Percentiles rank a stretch among this genome's conserved stretches.
Evolutionary conservation across 2,888 invertebrate genomes (phyloP).

Genomic region (Kryphioiulus occultus): DNA sequence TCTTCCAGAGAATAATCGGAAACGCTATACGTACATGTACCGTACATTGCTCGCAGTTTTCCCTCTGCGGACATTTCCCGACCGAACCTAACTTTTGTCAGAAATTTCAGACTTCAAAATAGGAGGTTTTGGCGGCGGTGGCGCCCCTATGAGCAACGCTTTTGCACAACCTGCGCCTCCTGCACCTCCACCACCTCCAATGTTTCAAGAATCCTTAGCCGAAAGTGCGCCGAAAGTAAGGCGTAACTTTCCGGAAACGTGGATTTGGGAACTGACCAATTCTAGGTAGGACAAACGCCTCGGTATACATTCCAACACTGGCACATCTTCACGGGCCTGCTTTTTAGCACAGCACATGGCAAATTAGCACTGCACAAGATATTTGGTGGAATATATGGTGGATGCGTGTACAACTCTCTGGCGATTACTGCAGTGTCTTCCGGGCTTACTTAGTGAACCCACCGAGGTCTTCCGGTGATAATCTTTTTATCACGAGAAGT

Average conservation of each 20-base stretch:
- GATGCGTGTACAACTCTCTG: too few relatives aligned
- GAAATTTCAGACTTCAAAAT: conserved; percentile 16
- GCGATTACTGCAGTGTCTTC: not conserved
- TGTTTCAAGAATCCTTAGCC: not conserved
- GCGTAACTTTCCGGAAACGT: conserved; percentile 76
- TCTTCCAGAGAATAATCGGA: too few relatives aligned
- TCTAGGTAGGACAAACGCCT: conserved; percentile 11
- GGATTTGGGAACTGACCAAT: conserved; percentile 67
- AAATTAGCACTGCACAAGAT: not conserved
- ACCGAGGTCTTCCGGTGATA: too few relatives aligned
- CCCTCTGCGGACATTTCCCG: not conserved
- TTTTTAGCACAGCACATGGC: not conserved
- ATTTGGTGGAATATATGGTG: not conserved
- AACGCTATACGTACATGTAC: too few relatives aligned
- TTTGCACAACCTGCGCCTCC: not conserved
- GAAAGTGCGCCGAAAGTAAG: conserved; percentile 62
- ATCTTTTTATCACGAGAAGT: too few relatives aligned
- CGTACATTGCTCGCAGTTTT: not conserved
- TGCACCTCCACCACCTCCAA: not conserved
- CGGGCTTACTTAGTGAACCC: too few relatives aligned
- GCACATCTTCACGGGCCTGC: not conserved
- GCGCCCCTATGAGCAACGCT: not conserved
- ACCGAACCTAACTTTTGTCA: not conserved
- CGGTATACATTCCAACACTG: not conserved
- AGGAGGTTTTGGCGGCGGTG: conserved; percentile 40